phyloP scores from a whole-genome alignment of 1,140 invertebrate species.

The Heliconius eleuchia region DNA sequence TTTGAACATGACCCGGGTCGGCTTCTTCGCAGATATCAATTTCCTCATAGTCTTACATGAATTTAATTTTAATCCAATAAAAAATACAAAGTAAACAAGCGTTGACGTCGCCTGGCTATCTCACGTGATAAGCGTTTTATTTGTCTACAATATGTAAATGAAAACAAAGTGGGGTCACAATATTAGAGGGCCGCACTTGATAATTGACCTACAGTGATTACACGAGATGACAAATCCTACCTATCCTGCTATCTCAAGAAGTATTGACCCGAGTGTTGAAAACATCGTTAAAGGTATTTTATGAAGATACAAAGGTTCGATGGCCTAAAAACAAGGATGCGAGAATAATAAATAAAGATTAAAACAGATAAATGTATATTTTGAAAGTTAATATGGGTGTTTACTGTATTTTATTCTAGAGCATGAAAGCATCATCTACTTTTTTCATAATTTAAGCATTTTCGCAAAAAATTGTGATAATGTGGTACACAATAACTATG shows the following conservation, averaged over 20 bases:
- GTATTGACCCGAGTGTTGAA: slow-evolving; percentile 35
- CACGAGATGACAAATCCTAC: slow-evolving; percentile 17
- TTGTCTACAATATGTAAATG: slow-evolving; percentile 19
- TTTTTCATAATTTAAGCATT: background rate
- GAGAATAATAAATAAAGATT: slow-evolving; percentile 18
- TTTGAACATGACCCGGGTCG: slow-evolving; percentile 3
- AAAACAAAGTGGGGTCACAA: slow-evolving; percentile 30
- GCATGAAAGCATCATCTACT: background rate
- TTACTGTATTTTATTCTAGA: background rate
- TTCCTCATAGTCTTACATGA: background rate
- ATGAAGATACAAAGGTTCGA: slow-evolving; percentile 24
- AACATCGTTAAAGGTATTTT: slow-evolving; percentile 31
- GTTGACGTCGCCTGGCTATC: slow-evolving; percentile 44
- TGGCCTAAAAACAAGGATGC: slow-evolving; percentile 19
- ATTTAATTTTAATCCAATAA: slow-evolving; percentile 19
- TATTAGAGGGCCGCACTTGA: slow-evolving; percentile 23
- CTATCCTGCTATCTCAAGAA: slow-evolving; percentile 26
- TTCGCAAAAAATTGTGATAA: background rate
- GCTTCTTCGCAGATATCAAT: slow-evolving; percentile 14
- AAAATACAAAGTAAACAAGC: slow-evolving; percentile 39
- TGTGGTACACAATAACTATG: background rate
- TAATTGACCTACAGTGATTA: slow-evolving; percentile 29
- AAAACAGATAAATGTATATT: slow-evolving; percentile 10
- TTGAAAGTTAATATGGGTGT: background rate
- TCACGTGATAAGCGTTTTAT: slow-evolving; percentile 33